These are phyloP conservation scores for Wiebesia pumilae DNA, from an alignment of 1,140 invertebrate species.

Conservation along the genomic window DNA sequence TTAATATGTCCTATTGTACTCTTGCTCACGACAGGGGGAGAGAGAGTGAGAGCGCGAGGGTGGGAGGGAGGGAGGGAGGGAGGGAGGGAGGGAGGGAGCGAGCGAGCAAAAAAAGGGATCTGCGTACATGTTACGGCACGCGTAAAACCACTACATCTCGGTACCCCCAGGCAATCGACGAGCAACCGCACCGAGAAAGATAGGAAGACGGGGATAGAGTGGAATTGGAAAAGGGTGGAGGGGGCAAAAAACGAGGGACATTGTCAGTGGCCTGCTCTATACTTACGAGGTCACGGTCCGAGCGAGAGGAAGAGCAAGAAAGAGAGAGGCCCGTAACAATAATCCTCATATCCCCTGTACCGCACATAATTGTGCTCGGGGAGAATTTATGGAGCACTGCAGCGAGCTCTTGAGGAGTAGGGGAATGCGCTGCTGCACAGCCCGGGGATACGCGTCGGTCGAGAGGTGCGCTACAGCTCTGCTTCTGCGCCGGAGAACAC, in stretches of 20 bases:
- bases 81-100: neutral
- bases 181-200: conserved; percentile 37
- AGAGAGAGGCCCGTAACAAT: conserved; percentile 36
- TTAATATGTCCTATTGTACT: neutral
- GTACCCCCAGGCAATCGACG: conserved; percentile 26
- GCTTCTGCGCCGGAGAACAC: conserved; percentile 1
- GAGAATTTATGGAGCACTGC: conserved; percentile 48
- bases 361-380: conserved; percentile 49
- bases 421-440: neutral
- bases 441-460: conserved; percentile 39
- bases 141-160: conserved; percentile 3
- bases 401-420: conserved; percentile 10
- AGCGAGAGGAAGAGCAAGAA: neutral
- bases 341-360: conserved; percentile 45
- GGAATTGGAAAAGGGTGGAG: neutral
- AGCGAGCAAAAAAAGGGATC: neutral
- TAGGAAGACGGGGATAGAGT: neutral
- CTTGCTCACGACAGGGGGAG: neutral
- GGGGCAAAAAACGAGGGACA: conserved; percentile 32
- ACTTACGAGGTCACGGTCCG: conserved; percentile 39
- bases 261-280: conserved; percentile 36
- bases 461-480: conserved; percentile 3
- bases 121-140: conserved; percentile 18
- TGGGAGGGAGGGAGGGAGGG: neutral
- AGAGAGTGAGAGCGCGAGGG: neutral